Base-by-base conservation (phyloP, 2,113 vertebrate species). In the Erythrocercus mccallii region DNA sequence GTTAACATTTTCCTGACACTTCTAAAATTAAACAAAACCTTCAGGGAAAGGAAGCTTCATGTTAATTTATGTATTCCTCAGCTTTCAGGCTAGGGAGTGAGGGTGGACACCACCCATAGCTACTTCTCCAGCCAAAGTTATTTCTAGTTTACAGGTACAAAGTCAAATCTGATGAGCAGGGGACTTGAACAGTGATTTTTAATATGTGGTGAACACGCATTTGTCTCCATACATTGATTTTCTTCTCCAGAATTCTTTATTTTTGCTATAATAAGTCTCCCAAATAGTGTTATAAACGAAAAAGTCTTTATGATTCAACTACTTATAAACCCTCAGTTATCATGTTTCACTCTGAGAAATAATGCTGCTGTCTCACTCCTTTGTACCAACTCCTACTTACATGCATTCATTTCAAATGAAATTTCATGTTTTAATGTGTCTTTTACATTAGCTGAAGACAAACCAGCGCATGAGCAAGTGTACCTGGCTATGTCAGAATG, bases 1-100 rank as follows among this genome's bases (percentile, higher is more conserved):
- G 14, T 74, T 95, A 94, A 86, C 47, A 31, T 91, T 96, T 94
- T 91, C 88, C 88, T 91, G 86, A 94, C 83, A 74, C 86, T 83
- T 95, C 78, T 74, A 92, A 94, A 94, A 96, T 91, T 88, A 96
- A 97, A 92, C 91, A 96, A 89, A 95, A 84, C 65, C 25, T 88
- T 84, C 72, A 86, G 69, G 77, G 72, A 72, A 91, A 60, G 94
- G 86, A 95, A 94, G 77, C 83, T 92, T 92, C 78, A 19, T 57
- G 44, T 69, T 94, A 95, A 92, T 83, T 93, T 94, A 91, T 91
- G 86, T 96, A 87, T 91, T 87, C 84, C 65, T 89, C 37, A 68
- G 65, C 23, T 87, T 81, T 69, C 66, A 51, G 51, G 21, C 56
- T 86, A 9, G 65, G 31, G 51, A 81, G 9, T 33, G 48, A 84